Percentiles rank a stretch among this genome's conserved stretches.
phyloP scores from a whole-genome alignment of 2,113 vertebrate genomes.

The Dendrocopos noguchii region DNA sequence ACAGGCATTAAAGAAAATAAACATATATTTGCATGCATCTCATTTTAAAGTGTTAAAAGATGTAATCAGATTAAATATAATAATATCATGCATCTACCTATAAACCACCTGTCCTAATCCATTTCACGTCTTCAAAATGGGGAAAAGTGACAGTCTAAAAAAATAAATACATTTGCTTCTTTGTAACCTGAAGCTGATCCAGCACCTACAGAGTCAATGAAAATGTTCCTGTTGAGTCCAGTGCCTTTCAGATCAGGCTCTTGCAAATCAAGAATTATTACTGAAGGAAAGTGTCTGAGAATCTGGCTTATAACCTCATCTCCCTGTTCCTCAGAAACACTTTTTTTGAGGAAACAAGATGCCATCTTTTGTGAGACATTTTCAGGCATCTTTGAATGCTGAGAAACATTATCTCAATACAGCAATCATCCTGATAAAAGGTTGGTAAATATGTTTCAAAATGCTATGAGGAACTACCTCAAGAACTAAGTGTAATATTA shows the following conservation, averaged over 20 bases:
- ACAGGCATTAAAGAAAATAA: background rate
- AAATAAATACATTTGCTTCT: background rate
- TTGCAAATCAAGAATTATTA: background rate
- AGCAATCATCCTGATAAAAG: background rate
- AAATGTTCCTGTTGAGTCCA: slow-evolving; percentile 1
- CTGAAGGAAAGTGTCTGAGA: background rate
- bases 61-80: background rate
- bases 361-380: background rate
- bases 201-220: background rate
- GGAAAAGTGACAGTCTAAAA: background rate
- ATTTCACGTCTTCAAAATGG: background rate
- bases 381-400: background rate
- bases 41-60: background rate
- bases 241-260: background rate
- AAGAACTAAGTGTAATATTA: background rate
- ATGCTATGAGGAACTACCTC: background rate
- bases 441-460: background rate
- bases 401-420: background rate
- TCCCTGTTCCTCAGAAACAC: background rate
- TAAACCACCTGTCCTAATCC: background rate
- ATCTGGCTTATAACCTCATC: background rate
- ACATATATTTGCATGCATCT: background rate
- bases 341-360: background rate
- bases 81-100: background rate
- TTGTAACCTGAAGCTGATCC: background rate